phyloP scores from a whole-genome alignment of 2,797 vertebrate genomes.

The Sciurus vulgaris region DNA sequence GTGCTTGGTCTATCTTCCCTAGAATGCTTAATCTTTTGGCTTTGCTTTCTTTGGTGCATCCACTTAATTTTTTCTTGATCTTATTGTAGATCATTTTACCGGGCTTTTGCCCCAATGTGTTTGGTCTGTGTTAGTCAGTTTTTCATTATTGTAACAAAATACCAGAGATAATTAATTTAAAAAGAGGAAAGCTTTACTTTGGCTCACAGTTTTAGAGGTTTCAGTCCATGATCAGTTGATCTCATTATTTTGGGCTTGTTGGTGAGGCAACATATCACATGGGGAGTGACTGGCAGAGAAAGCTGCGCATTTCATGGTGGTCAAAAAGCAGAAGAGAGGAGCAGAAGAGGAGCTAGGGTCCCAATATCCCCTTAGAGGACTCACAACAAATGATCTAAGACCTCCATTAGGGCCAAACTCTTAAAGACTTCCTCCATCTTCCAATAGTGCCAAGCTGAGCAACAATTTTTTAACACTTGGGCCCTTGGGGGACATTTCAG shows the following conservation, averaged over 20 bases:
- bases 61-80: not conserved
- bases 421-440: not conserved
- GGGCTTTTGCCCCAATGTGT: not conserved
- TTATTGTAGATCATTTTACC: not conserved
- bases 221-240: not conserved
- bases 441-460: not conserved
- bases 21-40: not conserved
- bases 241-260: not conserved
- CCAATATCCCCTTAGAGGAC: not conserved
- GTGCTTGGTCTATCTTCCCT: not conserved
- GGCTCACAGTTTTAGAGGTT: not conserved
- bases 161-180: not conserved
- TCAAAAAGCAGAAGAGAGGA: not conserved
- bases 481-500: not conserved
- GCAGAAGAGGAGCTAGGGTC: not conserved
- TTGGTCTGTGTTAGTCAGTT: not conserved
- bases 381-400: not conserved
- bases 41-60: not conserved
- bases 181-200: not conserved
- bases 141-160: not conserved
- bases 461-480: not conserved
- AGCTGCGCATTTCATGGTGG: not conserved
- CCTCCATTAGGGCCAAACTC: not conserved
- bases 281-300: not conserved
- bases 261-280: not conserved